These are phyloP conservation scores for Diplazon laetatorius DNA, from an alignment of 2,888 invertebrate species.

Conservation along the genomic window DNA sequence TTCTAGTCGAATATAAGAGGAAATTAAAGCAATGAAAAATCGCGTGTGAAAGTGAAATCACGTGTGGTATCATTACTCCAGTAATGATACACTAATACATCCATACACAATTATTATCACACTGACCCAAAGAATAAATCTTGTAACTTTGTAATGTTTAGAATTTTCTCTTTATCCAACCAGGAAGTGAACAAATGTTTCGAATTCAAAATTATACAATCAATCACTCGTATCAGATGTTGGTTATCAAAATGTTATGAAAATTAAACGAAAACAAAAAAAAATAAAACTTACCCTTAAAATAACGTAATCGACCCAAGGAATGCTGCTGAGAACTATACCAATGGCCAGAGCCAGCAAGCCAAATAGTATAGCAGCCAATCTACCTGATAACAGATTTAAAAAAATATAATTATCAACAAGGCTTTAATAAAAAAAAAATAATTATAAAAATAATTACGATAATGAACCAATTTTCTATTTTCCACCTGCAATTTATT, in stretches of 20 bases:
- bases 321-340: slow-evolving; percentile 92
- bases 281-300: slow-evolving; percentile 86
- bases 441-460: no score
- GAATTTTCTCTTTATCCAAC: no score
- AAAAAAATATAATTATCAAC: slow-evolving; percentile 8
- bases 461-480: no score
- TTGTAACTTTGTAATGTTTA: slow-evolving; percentile 28
- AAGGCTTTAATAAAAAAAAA: not conserved
- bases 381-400: slow-evolving; percentile 87
- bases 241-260: no score
- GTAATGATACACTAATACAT: no score
- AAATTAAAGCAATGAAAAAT: slow-evolving; percentile 10
- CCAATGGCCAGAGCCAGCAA: slow-evolving; percentile 91
- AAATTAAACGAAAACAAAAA: no score
- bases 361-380: slow-evolving; percentile 91
- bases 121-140: slow-evolving; percentile 1
- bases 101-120: no score
- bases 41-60: slow-evolving; percentile 45
- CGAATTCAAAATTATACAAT: no score
- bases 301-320: slow-evolving; percentile 94
- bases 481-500: no score
- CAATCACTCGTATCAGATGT: no score
- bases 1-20: not conserved
- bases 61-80: slow-evolving; percentile 32
- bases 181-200: no score